Conservation (phyloP, 2,113 vertebrate genomes). For the Ploceus nigricollis region DNA sequence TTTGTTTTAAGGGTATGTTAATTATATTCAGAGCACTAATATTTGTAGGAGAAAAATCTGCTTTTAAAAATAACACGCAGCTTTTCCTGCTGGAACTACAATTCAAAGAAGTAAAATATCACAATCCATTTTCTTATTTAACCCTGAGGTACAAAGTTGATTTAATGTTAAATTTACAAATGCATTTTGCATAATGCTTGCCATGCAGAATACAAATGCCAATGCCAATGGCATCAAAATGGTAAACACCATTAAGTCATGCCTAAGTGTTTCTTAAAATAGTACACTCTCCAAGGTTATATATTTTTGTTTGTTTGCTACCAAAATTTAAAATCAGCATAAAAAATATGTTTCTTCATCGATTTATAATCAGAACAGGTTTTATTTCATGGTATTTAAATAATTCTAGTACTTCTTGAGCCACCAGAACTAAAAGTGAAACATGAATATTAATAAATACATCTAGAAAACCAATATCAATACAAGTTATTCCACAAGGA, state of each 20-base stretch:
- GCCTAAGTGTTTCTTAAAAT: background rate
- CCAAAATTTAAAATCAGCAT: background rate
- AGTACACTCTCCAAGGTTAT: background rate
- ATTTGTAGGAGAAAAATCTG: background rate
- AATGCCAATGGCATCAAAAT: background rate
- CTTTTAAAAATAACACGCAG: background rate
- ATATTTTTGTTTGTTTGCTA: background rate
- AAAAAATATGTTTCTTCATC: background rate
- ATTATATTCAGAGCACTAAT: background rate
- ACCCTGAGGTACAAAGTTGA: background rate
- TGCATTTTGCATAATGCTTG: background rate
- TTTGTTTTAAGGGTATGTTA: background rate
- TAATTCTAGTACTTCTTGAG: background rate
- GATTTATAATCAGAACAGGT: background rate
- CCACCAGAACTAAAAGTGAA: background rate
- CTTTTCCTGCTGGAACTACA: background rate
- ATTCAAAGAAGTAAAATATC: background rate
- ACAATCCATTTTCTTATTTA: background rate
- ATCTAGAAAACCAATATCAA: background rate
- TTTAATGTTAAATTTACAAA: background rate
- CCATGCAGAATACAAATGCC: background rate
- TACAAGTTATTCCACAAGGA: background rate
- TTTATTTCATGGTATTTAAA: background rate
- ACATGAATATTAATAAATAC: background rate
- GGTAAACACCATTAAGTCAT: background rate